Percentiles rank a stretch among this genome's conserved stretches.
phyloP scores from a whole-genome alignment of 2,797 vertebrate genomes.

The Furcifer pardalis region DNA sequence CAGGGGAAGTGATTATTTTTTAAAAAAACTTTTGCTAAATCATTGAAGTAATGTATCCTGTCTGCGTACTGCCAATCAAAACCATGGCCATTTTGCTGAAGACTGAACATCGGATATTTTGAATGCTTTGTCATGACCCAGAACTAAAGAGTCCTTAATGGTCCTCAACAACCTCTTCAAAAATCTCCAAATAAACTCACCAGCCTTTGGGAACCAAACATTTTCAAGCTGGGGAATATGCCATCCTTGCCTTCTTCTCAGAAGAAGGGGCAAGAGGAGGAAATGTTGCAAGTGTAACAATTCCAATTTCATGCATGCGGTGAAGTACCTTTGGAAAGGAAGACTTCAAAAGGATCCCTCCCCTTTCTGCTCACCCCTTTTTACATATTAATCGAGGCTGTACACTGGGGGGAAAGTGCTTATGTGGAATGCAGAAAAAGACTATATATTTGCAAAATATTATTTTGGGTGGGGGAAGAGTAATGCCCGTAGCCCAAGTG shows the following conservation, averaged over 20 bases:
- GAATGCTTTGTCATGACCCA: too few relatives aligned
- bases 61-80: too few relatives aligned
- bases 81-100: too few relatives aligned
- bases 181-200: not conserved
- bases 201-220: not conserved
- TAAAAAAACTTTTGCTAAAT: too few relatives aligned
- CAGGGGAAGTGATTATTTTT: too few relatives aligned
- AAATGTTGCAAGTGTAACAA: not conserved
- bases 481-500: not conserved
- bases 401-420: not conserved
- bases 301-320: not conserved
- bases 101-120: too few relatives aligned
- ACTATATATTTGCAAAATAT: conserved; percentile 44
- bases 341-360: not conserved
- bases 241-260: conserved; percentile 7
- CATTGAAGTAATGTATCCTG: too few relatives aligned
- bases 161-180: not conserved
- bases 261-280: not conserved
- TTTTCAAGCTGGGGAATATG: not conserved
- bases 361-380: conserved; percentile 5
- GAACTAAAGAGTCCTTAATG: not conserved
- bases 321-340: not conserved
- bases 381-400: conserved; percentile 25
- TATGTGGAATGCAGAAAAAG: not conserved
- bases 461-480: not conserved